Base-by-base conservation (phyloP, 2,113 vertebrate genomes). In the Henicopernis longicauda region DNA sequence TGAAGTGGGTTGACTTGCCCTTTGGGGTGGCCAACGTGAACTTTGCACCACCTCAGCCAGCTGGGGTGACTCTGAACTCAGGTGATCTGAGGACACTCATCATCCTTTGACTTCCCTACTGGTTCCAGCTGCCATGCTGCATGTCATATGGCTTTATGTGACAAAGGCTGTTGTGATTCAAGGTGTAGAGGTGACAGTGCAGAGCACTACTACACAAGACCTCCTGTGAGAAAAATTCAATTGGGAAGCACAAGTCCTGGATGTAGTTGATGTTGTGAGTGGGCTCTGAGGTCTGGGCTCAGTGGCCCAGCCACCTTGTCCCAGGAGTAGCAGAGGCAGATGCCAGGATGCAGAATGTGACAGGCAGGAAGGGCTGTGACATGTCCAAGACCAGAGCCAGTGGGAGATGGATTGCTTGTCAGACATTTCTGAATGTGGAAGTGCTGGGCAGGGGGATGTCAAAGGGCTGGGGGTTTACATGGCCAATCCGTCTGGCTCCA, bases 61-160 rank as follows among this genome's bases (percentile, higher is more conserved):
- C 69, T 45, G 44, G 29, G 9, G 34, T 72, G 38, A 34, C n/a
- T 50, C 2, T 0, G 4, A 49, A n/a, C 50, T 81, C 7, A 0
- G 25, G 5, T 52, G 15, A 65, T 38, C 57, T 38, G 74, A 59
- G 61, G 61, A 47, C 47, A 67, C 29, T 44, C 40, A 16, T 38
- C 34, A 23, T 31, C 45, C 50, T 89, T 74, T 50, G n/a, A 11
- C 25, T 50, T 78, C 25, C 29, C 19, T 20, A 0, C 34, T 31
- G 34, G 16, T 38, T 63, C 25, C 62, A 71, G 65, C 42, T 90
- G 74, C 40, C 40, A 44, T 63, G 40, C 70, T 71, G 19, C 32
- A 29, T 67, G 38, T 54, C 63, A 9, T 12, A 2, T 52, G 22
- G n/a, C n/a, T 78, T 62, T 50, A 3, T 7, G 14, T 71, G 70